Conservation (phyloP, 2,113 vertebrate genomes). For the Mionectes macconnelli region DNA sequence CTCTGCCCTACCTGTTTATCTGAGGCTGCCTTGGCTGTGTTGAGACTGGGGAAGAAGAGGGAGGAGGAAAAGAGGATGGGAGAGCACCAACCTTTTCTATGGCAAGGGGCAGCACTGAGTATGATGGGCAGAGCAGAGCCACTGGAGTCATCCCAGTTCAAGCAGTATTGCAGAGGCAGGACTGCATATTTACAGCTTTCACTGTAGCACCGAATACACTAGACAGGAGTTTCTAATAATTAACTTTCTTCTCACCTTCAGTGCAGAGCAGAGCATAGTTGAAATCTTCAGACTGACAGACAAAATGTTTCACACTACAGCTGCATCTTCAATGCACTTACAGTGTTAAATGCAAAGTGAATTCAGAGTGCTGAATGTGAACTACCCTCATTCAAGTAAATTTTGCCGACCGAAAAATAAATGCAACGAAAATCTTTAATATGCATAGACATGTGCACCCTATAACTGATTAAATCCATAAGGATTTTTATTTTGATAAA, state of each 20-base stretch:
- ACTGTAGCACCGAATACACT: neutral
- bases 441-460: rapidly evolving
- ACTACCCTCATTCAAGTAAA: neutral
- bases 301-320: neutral
- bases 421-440: neutral
- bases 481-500: neutral
- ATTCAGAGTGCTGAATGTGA: neutral
- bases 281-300: neutral
- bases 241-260: neutral
- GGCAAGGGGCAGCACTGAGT: slow-evolving; percentile 50
- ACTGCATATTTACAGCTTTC: neutral
- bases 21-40: neutral
- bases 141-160: neutral
- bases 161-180: neutral
- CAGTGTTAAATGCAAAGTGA: neutral
- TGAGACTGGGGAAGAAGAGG: neutral
- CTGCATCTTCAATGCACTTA: neutral
- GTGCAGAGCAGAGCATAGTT: neutral
- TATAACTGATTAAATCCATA: neutral
- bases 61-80: neutral
- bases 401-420: neutral
- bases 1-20: neutral
- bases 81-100: neutral
- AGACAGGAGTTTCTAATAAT: neutral
- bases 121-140: neutral